phyloP scores from a whole-genome alignment of 2,797 vertebrate species.

The Halcyon leucocephala region DNA sequence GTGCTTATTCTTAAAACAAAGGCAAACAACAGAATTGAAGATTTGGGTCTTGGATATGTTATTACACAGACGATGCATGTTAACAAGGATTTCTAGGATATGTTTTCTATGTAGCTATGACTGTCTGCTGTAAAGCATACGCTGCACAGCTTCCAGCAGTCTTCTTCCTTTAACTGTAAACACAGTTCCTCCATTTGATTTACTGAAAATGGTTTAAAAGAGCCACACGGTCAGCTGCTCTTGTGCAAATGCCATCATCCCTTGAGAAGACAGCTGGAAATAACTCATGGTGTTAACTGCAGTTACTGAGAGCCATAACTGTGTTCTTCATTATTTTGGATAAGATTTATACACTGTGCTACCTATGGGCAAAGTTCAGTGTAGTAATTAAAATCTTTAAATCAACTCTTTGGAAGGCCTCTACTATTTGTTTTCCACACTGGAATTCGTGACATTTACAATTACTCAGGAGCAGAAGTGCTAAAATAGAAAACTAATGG shows the following conservation, averaged over 20 bases:
- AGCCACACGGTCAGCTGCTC: conserved; percentile 44
- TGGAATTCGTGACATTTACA: background rate
- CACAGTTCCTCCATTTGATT: conserved; percentile 16
- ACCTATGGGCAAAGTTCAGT: background rate
- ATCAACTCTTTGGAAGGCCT: background rate
- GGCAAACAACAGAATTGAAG: background rate
- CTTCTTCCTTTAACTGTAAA: background rate
- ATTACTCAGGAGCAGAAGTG: background rate
- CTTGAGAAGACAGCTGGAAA: conserved; percentile 69
- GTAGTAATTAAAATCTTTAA: background rate
- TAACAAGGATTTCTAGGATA: conserved; percentile 16
- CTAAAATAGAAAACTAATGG: background rate
- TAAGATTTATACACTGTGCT: conserved; percentile 6
- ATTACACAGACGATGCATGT: background rate
- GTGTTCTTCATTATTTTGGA: background rate
- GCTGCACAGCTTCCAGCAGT: background rate
- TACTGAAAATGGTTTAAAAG: conserved; percentile 52
- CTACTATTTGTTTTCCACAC: background rate
- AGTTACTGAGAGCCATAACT: background rate
- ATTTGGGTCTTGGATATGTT: background rate
- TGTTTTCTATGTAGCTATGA: background rate
- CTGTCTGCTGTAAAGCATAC: background rate
- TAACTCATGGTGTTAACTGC: conserved; percentile 19
- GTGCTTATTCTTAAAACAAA: background rate
- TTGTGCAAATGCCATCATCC: conserved; percentile 56